Percentiles rank a stretch among this genome's conserved stretches.
These are phyloP conservation scores for Vultur gryphus DNA, from an alignment of 2,797 vertebrate genomes.

Conservation along the genomic window DNA sequence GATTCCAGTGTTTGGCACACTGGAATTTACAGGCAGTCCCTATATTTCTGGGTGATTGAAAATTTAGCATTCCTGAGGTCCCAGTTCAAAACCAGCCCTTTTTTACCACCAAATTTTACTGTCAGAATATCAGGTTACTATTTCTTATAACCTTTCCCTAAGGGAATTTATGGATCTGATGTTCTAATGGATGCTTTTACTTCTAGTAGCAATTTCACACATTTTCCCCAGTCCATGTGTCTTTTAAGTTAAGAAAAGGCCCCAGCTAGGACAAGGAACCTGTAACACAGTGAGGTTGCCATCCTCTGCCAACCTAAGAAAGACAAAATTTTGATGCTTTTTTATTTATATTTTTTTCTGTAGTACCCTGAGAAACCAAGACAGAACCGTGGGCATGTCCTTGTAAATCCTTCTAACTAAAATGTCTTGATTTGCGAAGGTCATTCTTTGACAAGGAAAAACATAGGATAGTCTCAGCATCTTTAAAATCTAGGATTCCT, in stretches of 20 bases:
- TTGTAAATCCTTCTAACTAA: constrained; percentile 5
- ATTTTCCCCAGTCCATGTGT: not conserved
- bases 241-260: not conserved
- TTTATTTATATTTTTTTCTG: not conserved
- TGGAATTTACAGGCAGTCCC: not conserved
- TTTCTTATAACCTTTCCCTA: not conserved
- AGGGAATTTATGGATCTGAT: not conserved
- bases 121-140: not conserved
- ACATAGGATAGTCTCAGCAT: not conserved
- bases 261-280: not conserved
- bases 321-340: not conserved
- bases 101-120: not conserved
- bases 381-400: not conserved
- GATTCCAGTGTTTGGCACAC: not conserved
- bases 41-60: not conserved
- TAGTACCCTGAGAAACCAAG: not conserved
- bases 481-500: not conserved
- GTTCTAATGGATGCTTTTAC: not conserved
- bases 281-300: not conserved
- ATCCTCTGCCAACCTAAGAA: not conserved
- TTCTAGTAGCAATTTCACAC: not conserved
- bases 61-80: not conserved
- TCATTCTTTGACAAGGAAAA: not conserved
- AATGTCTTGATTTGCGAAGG: not conserved
- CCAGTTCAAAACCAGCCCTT: not conserved